These are phyloP conservation scores for Rhynchotus rufescens DNA, from an alignment of 2,797 vertebrate species.

Conservation along the genomic window DNA sequence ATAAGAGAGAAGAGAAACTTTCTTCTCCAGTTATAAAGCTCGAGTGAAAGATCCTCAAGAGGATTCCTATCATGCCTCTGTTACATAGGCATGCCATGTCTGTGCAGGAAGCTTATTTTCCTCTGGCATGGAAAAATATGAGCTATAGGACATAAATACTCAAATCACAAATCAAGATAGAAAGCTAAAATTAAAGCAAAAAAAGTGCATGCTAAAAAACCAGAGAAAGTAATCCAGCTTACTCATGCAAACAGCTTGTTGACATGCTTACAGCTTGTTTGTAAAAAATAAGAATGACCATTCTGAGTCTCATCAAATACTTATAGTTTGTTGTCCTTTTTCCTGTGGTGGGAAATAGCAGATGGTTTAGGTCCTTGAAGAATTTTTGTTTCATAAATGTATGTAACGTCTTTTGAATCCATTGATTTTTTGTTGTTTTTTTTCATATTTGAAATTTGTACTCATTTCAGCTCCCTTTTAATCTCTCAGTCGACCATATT, in stretches of 20 bases:
- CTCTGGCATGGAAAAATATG: neutral
- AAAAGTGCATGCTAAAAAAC: neutral
- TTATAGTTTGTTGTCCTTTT: rapidly evolving
- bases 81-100: neutral
- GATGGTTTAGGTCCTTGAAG: neutral
- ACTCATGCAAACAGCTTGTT: too few species aligned
- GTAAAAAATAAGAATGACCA: neutral
- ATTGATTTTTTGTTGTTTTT: neutral
- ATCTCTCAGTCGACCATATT: neutral
- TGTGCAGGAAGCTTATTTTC: neutral
- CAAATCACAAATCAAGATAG: neutral
- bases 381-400: neutral
- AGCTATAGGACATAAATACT: neutral
- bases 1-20: neutral
- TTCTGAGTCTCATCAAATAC: neutral
- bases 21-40: neutral
- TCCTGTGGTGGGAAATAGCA: neutral
- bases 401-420: neutral
- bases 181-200: neutral
- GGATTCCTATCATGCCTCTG: neutral
- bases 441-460: neutral
- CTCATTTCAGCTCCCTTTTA: neutral
- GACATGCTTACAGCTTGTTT: too few species aligned
- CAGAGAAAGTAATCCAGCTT: neutral
- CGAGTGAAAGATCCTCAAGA: neutral